Conservation (phyloP, 2,113 vertebrate species). For the Aepyceros melampus region DNA sequence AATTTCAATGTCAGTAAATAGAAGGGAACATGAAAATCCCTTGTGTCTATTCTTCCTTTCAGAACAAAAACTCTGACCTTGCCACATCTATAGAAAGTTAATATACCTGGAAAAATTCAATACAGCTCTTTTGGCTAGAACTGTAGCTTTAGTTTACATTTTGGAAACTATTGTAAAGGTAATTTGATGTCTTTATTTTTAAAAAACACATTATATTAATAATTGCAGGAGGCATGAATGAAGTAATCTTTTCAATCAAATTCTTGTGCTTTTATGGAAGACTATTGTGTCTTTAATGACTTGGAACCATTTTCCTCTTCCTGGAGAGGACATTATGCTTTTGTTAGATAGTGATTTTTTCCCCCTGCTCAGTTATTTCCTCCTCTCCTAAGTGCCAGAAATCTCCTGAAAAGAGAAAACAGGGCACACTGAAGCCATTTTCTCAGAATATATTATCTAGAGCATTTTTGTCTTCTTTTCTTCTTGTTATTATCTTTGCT, state of each 20-base stretch:
- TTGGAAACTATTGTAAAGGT: slow-evolving; percentile 31
- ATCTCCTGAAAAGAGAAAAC: background rate
- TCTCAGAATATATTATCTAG: slow-evolving; percentile 10
- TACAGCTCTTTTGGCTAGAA: background rate
- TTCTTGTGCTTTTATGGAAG: slow-evolving; percentile 45
- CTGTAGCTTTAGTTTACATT: slow-evolving; percentile 42
- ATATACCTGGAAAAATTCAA: slow-evolving; percentile 47
- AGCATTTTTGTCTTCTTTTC: background rate
- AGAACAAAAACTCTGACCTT: slow-evolving; percentile 53
- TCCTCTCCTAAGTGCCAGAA: slow-evolving; percentile 7
- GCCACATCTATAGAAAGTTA: slow-evolving; percentile 32
- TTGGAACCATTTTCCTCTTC: slow-evolving; percentile 49
- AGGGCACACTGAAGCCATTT: background rate
- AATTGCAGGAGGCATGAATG: slow-evolving; percentile 33
- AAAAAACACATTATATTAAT: slow-evolving; percentile 45
- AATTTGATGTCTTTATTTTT: slow-evolving; percentile 54
- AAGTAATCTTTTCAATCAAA: slow-evolving; percentile 54
- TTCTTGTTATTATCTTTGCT: background rate
- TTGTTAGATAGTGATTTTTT: slow-evolving; percentile 25
- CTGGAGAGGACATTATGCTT: slow-evolving; percentile 52
- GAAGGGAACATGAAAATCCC: slow-evolving; percentile 44
- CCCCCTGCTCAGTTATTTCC: background rate
- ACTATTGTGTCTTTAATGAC: slow-evolving; percentile 58
- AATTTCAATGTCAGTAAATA: slow-evolving; percentile 63
- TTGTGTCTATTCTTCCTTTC: slow-evolving; percentile 20